Base-by-base conservation (phyloP, 2,113 vertebrate species). In the Dissostichus mawsoni region DNA sequence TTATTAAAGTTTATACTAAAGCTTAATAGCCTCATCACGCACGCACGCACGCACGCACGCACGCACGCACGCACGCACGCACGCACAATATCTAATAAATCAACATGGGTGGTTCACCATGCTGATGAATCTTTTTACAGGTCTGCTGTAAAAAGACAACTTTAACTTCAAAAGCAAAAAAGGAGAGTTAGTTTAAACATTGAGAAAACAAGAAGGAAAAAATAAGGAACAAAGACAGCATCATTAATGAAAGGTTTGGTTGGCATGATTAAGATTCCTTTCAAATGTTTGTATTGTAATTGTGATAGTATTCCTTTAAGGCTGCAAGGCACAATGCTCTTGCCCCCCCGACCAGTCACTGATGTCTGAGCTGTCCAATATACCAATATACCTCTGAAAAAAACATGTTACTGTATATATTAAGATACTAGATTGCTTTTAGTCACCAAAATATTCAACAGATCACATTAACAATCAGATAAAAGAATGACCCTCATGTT, bases 41-140 rank as follows among this genome's bases (percentile, higher is more conserved):
- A n/a, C n/a, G 52, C 56, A 10, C 47, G 16, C 12, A 36, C 58
- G 41, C 47, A 14, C 25, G 77, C 44, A 56, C 64, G 14, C 36
- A 36, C 8, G 41, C 57, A 47, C 58, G 56, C 10, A 73, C 66
- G 74, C n/a, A 51, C 23, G 41, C 20, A 66, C 14, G 64, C 41
- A 57, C 36, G 3, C 50, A 70, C 66, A 78, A 11, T 4, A 29
- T 29, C 36, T 13, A 33, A 44, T 14, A 41, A 58, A 55, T 62
- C 1, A 14, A 45, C 56, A 51, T 11, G 55, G 67, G 64, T 62
- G 23, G 63, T 7, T n/a, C n/a, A n/a, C 55, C 62, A 82, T 78
- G 72, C 57, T 63, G 52, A 50, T 74, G 44, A 50, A 36, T 69
- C 11, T 67, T 76, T 86, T 75, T 69, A 83, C 61, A 81, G 7